Conservation (phyloP, 2,797 vertebrate genomes). For the Argyrosomus regius region DNA sequence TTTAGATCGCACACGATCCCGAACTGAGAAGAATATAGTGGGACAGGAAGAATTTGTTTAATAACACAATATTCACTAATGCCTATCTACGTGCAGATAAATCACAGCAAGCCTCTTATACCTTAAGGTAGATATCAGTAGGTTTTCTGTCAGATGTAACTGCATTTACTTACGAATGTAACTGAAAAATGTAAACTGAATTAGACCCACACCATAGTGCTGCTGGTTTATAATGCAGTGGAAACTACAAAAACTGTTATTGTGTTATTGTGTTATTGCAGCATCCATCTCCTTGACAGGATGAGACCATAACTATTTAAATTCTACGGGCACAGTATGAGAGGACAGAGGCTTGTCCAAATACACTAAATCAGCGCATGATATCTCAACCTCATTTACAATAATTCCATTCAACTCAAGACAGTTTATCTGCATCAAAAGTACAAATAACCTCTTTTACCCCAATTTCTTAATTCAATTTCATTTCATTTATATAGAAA, state of each 20-base stretch:
- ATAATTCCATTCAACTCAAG: conserved; percentile 60
- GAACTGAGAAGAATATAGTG: conserved; percentile 81
- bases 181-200: conserved; percentile 32
- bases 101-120: conserved; percentile 13
- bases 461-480: no score
- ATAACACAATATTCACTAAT: conserved; percentile 6
- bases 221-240: conserved; percentile 5
- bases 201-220: conserved; percentile 3
- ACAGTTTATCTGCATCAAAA: conserved; percentile 24
- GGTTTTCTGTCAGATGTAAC: conserved; percentile 15
- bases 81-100: neutral
- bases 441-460: no score
- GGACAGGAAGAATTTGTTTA: conserved; percentile 3
- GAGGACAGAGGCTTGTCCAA: conserved; percentile 69
- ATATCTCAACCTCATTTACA: conserved; percentile 63
- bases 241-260: conserved; percentile 10
- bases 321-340: conserved; percentile 65
- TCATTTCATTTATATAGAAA: no score
- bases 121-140: neutral
- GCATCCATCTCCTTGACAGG: conserved; percentile 64
- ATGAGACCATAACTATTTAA: conserved; percentile 56
- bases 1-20: conserved; percentile 95
- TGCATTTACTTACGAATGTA: conserved; percentile 23
- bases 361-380: conserved; percentile 61
- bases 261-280: conserved; percentile 14